Evolutionary conservation across 2,113 vertebrate genomes (phyloP), one percentile per base, ranked within the genome.

Genomic region (Plotosus lineatus): DNA sequence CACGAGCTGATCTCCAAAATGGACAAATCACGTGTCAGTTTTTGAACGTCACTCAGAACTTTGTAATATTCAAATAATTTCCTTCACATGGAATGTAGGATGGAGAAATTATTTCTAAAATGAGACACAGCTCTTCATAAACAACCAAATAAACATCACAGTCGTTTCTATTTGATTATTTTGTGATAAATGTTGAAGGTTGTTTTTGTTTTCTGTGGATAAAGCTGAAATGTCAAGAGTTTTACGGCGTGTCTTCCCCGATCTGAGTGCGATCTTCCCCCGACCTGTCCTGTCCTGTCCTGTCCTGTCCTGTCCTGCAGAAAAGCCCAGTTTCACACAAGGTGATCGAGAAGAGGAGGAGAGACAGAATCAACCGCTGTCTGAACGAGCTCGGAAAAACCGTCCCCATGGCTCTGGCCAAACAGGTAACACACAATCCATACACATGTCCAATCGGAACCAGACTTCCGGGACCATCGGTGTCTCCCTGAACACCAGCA

Each of bases 301-400:
- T n/a, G n/a, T n/a, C n/a, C n/a, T n/a, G n/a, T n/a, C n/a, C n/a
- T n/a, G n/a, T 36, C n/a, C 40, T 21, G 66, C 93, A 99, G 97
- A 96, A 94, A 91, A 95, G 95, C 42, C 96, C 97, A 0, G 95
- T 99, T 66, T 99, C 97, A 55, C 97, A 99, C 89, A 99, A 99
- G 90, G 97, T 99, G 73, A 99, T 98, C 23, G 97, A 99, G 89
- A 99, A 99, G 84, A 90, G 97, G 77, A 93, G 97, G 79, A 91
- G 97, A 75, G 97, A 99, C 85, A 94, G 97, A 19, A 99, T 99
- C 86, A 99, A 99, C 80, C 95, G 96, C 78, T 99, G 97, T 85
- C 90, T 99, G 15, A 98, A 95, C 56, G 97, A 99, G 68, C 85
- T 99, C 60, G 97, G 97, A 26, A 98, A 97, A 90, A 98, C 96